Conservation (phyloP, 53 echinoderm and acorn worm species). For the Glandiceps talaboti region DNA sequence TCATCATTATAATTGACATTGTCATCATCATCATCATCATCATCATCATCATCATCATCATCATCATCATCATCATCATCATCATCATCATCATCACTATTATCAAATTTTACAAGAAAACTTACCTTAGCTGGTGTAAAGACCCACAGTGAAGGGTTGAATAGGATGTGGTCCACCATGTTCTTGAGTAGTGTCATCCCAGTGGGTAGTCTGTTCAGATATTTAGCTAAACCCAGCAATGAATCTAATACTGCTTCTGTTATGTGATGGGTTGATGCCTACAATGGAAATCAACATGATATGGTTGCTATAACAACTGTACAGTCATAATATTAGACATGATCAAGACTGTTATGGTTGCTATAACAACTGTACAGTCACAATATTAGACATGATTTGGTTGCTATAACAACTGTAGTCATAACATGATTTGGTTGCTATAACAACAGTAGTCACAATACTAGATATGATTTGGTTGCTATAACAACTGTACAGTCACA, state of each 20-base stretch:
- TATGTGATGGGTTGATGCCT: conserved; percentile 76
- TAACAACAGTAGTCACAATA: too few species aligned
- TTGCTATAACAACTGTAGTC: too few species aligned
- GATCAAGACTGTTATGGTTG: too few species aligned
- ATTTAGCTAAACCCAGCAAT: conserved; percentile 90
- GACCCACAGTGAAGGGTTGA: conserved; percentile 89
- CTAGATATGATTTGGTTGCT: too few species aligned
- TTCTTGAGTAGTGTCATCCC: conserved; percentile 79
- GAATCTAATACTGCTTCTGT: conserved; percentile 83
- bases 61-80: background rate
- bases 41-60: background rate
- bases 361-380: too few species aligned
- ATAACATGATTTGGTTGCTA: too few species aligned
- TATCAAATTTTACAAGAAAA: background rate
- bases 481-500: too few species aligned
- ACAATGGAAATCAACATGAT: too few species aligned
- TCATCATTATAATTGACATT: too few species aligned
- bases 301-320: too few species aligned
- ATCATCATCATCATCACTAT: background rate
- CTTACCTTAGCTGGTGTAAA: conserved; percentile 88
- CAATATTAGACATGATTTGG: too few species aligned
- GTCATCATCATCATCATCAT: background rate
- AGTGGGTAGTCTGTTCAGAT: conserved; percentile 84
- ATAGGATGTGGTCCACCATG: conserved; percentile 91
- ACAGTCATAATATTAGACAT: too few species aligned